Conservation (phyloP, 2,888 invertebrate species). For the Seladonia tumulorum region DNA sequence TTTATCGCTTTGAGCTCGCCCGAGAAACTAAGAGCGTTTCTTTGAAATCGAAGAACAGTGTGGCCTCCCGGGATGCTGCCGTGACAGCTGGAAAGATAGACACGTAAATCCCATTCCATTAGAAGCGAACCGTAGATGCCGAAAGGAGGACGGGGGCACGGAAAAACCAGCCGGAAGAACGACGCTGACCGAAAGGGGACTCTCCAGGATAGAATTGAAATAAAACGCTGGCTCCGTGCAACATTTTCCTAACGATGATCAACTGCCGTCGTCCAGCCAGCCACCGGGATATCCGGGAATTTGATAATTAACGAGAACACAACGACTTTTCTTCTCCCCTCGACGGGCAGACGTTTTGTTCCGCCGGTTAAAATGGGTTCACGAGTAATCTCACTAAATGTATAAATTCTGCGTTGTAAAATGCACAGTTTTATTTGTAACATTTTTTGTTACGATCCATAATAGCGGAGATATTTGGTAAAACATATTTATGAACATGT, state of each 20-base stretch:
- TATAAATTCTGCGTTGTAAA: background rate
- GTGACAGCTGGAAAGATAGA: slow-evolving; percentile 68
- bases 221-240: slow-evolving; percentile 28
- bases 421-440: background rate
- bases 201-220: slow-evolving; percentile 19
- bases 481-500: background rate
- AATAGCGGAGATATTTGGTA: background rate
- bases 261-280: background rate
- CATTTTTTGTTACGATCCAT: background rate
- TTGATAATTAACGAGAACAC: background rate
- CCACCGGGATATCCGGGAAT: background rate
- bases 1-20: slow-evolving; percentile 64
- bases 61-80: slow-evolving; percentile 53
- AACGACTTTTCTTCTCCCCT: background rate
- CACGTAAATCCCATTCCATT: slow-evolving; percentile 71
- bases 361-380: background rate
- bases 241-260: slow-evolving; percentile 16
- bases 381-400: background rate
- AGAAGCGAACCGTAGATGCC: background rate
- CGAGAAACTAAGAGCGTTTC: slow-evolving; percentile 55
- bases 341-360: background rate
- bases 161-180: background rate
- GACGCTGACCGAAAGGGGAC: slow-evolving; percentile 20
- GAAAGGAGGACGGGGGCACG: background rate
- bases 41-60: slow-evolving; percentile 65